phyloP scores from a whole-genome alignment of 2,888 invertebrate genomes.

The Acleris sparsana region DNA sequence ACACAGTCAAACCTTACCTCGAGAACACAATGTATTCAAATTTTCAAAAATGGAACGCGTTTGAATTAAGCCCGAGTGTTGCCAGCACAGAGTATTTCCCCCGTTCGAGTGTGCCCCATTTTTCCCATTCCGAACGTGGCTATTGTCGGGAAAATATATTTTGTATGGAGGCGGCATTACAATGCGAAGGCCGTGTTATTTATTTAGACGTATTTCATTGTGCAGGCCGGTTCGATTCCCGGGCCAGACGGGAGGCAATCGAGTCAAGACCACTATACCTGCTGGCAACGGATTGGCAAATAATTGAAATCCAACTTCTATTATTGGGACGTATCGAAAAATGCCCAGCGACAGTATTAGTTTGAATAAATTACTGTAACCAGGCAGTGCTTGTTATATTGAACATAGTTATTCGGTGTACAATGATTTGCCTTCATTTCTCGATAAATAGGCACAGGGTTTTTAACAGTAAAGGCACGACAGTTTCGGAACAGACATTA shows the following conservation, averaged over 20 bases:
- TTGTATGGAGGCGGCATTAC: slow-evolving; percentile 70
- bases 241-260: slow-evolving; percentile 69
- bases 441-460: not conserved
- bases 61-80: slow-evolving; percentile 61
- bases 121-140: slow-evolving; percentile 59
- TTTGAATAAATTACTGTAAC: slow-evolving; percentile 34
- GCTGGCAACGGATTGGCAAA: slow-evolving; percentile 68
- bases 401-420: not conserved
- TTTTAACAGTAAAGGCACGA: too few species aligned
- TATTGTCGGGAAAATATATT: slow-evolving; percentile 74
- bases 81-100: slow-evolving; percentile 63
- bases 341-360: slow-evolving; percentile 23
- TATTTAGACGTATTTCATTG: slow-evolving; percentile 78
- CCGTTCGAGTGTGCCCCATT: slow-evolving; percentile 66
- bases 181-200: slow-evolving; percentile 75
- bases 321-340: slow-evolving; percentile 37
- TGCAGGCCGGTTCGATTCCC: slow-evolving; percentile 64
- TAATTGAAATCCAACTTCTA: slow-evolving; percentile 68
- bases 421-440: not conserved
- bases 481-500: too few species aligned
- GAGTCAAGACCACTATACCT: slow-evolving; percentile 53
- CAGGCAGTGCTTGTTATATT: slow-evolving; percentile 2
- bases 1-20: slow-evolving; percentile 32
- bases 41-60: slow-evolving; percentile 57
- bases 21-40: slow-evolving; percentile 49